phyloP scores from a whole-genome alignment of 2,888 invertebrate species.

The Seladonia tumulorum region DNA sequence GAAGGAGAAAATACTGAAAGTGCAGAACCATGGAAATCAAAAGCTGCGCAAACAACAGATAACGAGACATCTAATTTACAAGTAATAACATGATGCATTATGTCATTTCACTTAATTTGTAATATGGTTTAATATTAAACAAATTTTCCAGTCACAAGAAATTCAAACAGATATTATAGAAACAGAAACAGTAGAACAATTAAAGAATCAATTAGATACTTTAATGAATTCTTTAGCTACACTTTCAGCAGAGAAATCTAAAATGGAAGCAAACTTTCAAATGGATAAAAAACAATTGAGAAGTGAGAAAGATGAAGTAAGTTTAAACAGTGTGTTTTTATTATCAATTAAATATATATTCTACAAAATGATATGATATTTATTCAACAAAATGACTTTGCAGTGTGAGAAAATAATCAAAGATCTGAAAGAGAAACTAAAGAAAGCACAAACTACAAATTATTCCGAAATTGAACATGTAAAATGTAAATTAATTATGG shows the following conservation, averaged over 20 bases:
- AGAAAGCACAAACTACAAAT: conserved; percentile 86
- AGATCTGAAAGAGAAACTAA: conserved; percentile 87
- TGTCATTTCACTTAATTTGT: not conserved
- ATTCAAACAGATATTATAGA: conserved; percentile 66
- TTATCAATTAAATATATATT: conserved; percentile 4
- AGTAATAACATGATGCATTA: conserved; percentile 29
- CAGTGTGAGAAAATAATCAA: conserved; percentile 87
- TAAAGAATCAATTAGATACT: conserved; percentile 86
- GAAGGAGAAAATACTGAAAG: not conserved
- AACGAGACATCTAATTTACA: conserved; percentile 31
- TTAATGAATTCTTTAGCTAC: conserved; percentile 91
- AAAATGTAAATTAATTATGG: conserved; percentile 90
- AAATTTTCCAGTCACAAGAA: conserved; percentile 56
- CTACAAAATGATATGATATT: not conserved
- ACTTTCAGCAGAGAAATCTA: conserved; percentile 92
- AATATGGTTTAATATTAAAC: not conserved
- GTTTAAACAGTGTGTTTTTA: conserved; percentile 37
- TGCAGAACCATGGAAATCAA: not conserved
- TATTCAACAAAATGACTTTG: conserved; percentile 68
- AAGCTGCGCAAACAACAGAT: conserved; percentile 22
- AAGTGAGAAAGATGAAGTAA: conserved; percentile 85
- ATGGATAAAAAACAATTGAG: conserved; percentile 88
- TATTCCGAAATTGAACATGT: conserved; percentile 88
- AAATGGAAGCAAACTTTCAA: conserved; percentile 93
- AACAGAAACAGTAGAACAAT: conserved; percentile 78